Percentiles rank a stretch among this genome's conserved stretches.
phyloP scores from a whole-genome alignment of 1,140 invertebrate species.

The Halotydeus destructor region DNA sequence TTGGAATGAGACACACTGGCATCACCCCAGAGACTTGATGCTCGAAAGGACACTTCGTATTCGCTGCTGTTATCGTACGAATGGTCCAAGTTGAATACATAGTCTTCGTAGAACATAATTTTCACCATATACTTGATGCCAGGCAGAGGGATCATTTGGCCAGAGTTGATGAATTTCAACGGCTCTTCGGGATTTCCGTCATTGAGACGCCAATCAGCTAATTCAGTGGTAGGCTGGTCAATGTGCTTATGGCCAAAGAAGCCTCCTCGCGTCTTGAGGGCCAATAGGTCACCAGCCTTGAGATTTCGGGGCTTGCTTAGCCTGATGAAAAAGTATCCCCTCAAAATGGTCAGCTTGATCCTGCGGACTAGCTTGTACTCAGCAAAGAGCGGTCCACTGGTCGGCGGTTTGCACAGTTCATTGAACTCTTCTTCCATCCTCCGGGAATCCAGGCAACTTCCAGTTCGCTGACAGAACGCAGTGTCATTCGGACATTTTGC shows the following conservation, averaged over 20 bases:
- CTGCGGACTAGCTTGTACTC: neutral
- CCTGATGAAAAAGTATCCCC: neutral
- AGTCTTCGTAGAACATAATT: conserved; percentile 9
- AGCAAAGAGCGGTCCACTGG: neutral
- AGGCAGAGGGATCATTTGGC: neutral
- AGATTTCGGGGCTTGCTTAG: neutral
- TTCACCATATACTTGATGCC: conserved; percentile 6
- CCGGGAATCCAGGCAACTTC: conserved; percentile 1
- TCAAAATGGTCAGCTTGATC: neutral
- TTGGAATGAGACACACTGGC: neutral
- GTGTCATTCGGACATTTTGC: neutral
- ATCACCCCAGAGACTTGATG: conserved; percentile 3
- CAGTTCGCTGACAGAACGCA: neutral
- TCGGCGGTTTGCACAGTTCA: neutral
- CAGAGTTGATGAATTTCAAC: neutral
- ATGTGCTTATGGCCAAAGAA: too few relatives aligned
- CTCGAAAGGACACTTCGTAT: conserved; percentile 8
- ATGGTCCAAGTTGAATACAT: conserved; percentile 9
- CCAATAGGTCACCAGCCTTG: neutral
- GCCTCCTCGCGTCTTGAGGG: neutral
- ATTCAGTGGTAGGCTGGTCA: neutral
- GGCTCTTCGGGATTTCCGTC: neutral
- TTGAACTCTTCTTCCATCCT: conserved; percentile 1
- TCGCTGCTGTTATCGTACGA: conserved; percentile 10
- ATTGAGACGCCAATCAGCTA: neutral